Conservation (phyloP, 1,140 invertebrate species). For the Myzus persicae region DNA sequence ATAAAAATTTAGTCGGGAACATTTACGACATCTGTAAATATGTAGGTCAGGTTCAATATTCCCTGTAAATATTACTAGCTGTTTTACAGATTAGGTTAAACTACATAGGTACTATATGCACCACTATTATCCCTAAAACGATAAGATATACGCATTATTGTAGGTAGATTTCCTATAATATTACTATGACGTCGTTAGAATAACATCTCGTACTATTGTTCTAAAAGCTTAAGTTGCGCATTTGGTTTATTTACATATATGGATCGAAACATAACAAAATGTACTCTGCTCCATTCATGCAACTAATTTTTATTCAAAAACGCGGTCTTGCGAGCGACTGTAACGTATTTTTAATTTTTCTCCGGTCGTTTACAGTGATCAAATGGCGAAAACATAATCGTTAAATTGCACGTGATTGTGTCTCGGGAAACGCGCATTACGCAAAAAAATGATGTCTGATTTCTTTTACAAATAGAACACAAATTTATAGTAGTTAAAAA, state of each 20-base stretch:
- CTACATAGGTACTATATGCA: background rate
- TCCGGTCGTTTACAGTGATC: background rate
- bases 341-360: slow-evolving; percentile 38
- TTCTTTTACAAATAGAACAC: background rate
- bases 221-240: background rate
- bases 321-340: background rate
- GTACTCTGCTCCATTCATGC: background rate
- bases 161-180: background rate
- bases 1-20: too few species aligned
- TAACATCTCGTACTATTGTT: background rate
- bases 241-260: background rate
- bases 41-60: too few species aligned
- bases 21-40: background rate
- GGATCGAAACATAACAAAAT: background rate
- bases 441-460: background rate
- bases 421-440: background rate
- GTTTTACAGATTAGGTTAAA: background rate
- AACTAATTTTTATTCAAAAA: slow-evolving; percentile 24
- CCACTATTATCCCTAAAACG: background rate
- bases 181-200: background rate
- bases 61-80: background rate
- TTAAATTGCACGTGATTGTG: background rate
- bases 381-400: background rate
- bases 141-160: too few species aligned
- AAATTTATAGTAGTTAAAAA: slow-evolving; percentile 17